Percentiles rank a stretch among this genome's conserved stretches.
phyloP scores from a whole-genome alignment of 92 coral and sea anemone species.

The Epizoanthus stellaris region DNA sequence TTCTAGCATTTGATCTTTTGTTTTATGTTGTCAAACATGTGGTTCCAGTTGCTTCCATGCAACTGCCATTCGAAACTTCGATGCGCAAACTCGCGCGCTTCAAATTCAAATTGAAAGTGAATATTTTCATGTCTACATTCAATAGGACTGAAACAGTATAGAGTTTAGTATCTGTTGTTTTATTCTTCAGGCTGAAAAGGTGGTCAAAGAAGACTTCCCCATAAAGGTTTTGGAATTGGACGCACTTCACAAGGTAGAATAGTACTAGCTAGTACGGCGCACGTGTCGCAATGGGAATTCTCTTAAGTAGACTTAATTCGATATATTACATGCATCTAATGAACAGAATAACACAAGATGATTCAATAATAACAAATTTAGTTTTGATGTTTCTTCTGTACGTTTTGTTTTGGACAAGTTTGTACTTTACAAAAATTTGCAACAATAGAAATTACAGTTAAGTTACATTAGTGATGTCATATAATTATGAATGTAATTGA shows the following conservation, averaged over 20 bases:
- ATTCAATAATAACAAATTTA: too few species aligned
- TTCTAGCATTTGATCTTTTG: not conserved
- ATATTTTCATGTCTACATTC: not conserved
- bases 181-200: constrained; percentile 81
- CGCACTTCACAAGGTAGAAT: constrained; percentile 80
- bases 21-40: not conserved
- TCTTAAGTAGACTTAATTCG: not conserved
- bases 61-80: not conserved
- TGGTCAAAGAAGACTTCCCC: constrained; percentile 90
- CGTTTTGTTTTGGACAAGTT: too few species aligned
- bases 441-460: not conserved
- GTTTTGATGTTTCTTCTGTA: not conserved
- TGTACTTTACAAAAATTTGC: not conserved
- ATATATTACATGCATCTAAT: not conserved
- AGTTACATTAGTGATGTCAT: constrained; percentile 24
- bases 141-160: not conserved
- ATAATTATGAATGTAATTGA: not conserved
- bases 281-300: constrained; percentile 4
- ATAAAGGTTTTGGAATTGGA: constrained; percentile 87
- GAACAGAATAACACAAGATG: not conserved
- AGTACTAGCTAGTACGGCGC: not conserved
- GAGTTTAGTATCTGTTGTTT: not conserved
- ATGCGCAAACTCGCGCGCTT: constrained; percentile 6
- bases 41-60: not conserved
- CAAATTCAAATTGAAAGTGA: not conserved